These are phyloP conservation scores for Megaceryle alcyon DNA, from an alignment of 2,797 vertebrate genomes.

Conservation along the genomic window DNA sequence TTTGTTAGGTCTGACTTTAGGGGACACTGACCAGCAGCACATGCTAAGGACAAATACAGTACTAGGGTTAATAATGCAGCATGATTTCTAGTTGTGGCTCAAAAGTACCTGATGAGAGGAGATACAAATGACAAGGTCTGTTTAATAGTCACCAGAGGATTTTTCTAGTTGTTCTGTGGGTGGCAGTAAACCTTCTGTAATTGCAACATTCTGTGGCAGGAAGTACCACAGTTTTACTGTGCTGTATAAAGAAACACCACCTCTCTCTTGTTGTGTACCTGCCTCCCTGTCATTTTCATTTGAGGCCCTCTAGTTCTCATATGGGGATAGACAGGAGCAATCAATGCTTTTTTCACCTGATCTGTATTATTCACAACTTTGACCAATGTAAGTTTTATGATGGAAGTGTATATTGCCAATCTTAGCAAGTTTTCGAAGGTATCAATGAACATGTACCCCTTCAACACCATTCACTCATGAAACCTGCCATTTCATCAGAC, in stretches of 20 bases:
- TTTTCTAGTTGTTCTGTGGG: background rate
- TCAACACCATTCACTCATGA: background rate
- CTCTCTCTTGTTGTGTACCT: background rate
- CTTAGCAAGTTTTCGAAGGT: background rate
- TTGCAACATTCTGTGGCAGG: rapidly evolving
- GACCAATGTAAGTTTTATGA: too few relatives aligned
- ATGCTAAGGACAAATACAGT: background rate
- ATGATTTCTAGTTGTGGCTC: background rate
- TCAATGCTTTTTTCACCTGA: background rate
- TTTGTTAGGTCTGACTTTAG: background rate
- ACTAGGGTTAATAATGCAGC: background rate
- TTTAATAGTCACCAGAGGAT: background rate
- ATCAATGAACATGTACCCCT: background rate
- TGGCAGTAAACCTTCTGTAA: background rate
- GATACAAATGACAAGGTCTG: background rate
- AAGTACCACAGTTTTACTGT: background rate
- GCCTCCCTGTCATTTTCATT: background rate
- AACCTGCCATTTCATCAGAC: background rate
- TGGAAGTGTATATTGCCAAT: too few relatives aligned
- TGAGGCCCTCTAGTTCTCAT: background rate
- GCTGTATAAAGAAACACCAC: background rate
- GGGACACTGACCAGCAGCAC: background rate
- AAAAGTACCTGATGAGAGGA: background rate
- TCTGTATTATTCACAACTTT: background rate
- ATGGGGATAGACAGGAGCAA: background rate